Evolutionary conservation across 1,140 invertebrate genomes (phyloP).

Genomic region (Aethina tumida): DNA sequence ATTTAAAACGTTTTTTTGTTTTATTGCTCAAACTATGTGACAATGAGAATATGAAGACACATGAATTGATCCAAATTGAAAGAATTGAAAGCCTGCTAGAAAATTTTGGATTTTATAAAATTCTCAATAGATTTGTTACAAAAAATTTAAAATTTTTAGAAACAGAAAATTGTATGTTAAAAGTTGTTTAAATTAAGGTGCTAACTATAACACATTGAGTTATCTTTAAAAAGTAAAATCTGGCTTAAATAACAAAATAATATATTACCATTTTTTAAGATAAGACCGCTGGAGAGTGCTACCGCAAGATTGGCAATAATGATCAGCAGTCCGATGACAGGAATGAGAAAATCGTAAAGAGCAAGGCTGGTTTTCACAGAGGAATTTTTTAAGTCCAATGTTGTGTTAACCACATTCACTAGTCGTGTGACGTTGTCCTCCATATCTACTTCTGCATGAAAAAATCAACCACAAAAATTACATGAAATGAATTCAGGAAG

Average conservation of each 20-base stretch:
- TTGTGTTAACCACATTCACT: slow-evolving; percentile 7
- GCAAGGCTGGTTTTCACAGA: slow-evolving; percentile 19
- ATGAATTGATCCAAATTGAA: not conserved
- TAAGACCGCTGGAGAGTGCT: slow-evolving; percentile 45
- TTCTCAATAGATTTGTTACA: no score
- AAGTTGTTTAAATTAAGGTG: slow-evolving; percentile 2
- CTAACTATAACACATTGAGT: no score
- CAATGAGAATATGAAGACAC: not conserved
- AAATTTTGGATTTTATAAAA: no score
- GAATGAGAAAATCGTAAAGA: slow-evolving; percentile 32
- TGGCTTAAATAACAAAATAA: slow-evolving; percentile 4
- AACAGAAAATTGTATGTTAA: slow-evolving; percentile 5
- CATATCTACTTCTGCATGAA: no score
- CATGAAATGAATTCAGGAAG: no score
- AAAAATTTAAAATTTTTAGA: no score
- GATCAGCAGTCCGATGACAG: slow-evolving; percentile 39
- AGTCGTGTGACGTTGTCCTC: no score
- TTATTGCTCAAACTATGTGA: not conserved
- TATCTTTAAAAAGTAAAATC: no score
- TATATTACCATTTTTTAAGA: slow-evolving; percentile 42
- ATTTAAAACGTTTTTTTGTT: slow-evolving; percentile 2
- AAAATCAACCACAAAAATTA: no score
- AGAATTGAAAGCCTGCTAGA: not conserved
- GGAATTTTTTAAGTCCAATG: slow-evolving; percentile 5
- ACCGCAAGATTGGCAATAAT: slow-evolving; percentile 44